These are phyloP conservation scores for Hippocampus kuda DNA, from an alignment of 2,797 vertebrate species.

Conservation along the genomic window DNA sequence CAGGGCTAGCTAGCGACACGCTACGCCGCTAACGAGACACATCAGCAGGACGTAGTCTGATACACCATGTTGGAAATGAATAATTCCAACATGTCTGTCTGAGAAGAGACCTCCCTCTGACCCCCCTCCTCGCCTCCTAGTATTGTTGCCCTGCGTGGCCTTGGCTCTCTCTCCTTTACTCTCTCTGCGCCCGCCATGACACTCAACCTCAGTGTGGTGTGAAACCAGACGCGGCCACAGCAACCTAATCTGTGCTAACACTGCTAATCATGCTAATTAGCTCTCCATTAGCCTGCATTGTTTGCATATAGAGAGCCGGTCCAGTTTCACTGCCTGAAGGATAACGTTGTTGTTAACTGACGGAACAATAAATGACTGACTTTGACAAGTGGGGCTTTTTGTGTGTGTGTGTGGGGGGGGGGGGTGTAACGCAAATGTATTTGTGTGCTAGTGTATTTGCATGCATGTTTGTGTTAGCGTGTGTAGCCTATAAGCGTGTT, in stretches of 20 bases:
- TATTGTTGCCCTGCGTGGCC: neutral
- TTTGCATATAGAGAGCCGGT: neutral
- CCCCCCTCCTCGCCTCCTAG: neutral
- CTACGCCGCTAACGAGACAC: neutral
- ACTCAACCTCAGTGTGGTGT: neutral
- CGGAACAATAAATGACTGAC: neutral
- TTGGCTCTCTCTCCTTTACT: neutral
- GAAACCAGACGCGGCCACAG: neutral
- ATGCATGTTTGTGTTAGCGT: neutral
- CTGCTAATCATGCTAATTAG: constrained; percentile 3
- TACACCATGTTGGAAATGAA: constrained; percentile 1
- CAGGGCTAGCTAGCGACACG: neutral
- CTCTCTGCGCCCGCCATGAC: neutral
- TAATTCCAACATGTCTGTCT: constrained; percentile 1
- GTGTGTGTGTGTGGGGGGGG: neutral
- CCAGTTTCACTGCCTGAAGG: neutral
- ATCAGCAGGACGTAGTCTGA: neutral
- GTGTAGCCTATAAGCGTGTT: too few relatives aligned
- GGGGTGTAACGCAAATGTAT: neutral
- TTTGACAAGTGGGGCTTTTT: neutral
- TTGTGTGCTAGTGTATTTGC: too few relatives aligned
- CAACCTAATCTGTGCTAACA: constrained; percentile 5
- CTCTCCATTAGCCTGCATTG: neutral
- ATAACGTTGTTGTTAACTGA: neutral
- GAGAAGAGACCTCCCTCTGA: neutral